Base-by-base conservation (phyloP, 2,888 invertebrate genomes). In the Bursaphelenchus okinawaensis region DNA sequence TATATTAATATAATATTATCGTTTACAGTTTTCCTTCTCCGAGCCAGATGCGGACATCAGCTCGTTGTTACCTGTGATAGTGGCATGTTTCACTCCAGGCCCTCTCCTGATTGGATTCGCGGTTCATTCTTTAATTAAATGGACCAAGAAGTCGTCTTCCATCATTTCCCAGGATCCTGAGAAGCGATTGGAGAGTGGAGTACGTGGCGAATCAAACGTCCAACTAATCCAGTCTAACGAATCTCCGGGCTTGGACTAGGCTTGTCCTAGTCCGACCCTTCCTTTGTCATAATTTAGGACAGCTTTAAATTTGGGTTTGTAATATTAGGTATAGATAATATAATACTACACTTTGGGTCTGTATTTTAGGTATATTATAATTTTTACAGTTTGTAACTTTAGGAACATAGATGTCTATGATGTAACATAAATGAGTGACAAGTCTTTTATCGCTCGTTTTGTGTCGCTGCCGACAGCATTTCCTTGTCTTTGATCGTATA, bases 41-140 rank as follows among this genome's bases (percentile, higher is more conserved):
- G 79, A 81, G 55, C 82, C 83, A 7, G 81, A 82, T 62, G 78
- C 81, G 2, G 84, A 83, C 69, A 73, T 83, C 56, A 79, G 82
- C 86, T 66, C 86, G 88, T 91, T 93, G 75, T 88, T 91, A 66
- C 93, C 94, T 3, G 92, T 94, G 0, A 88, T 91, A 2, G 90
- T 91, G 22, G 93, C 93, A 20, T 89, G 92, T 55, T 92, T 94
- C 91, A 94, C 94, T 0, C 94, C 94, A 0, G 82, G 93, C 24
- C 93, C 94, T 0, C 86, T 93, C 78, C 84, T 88, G 16, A 66
- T 78, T 27, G 80, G 81, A 26, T 78, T 76, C 26, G 78, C 75
- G 20, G 74, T 81, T n/a, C 80, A 81, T 66, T 62, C 65, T 31
- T 63, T 71, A 16, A 68, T 78, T 23, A 79, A 80, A 55, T 23